Conservation (phyloP, 2,113 vertebrate genomes). For the Gopherus evgoodei region DNA sequence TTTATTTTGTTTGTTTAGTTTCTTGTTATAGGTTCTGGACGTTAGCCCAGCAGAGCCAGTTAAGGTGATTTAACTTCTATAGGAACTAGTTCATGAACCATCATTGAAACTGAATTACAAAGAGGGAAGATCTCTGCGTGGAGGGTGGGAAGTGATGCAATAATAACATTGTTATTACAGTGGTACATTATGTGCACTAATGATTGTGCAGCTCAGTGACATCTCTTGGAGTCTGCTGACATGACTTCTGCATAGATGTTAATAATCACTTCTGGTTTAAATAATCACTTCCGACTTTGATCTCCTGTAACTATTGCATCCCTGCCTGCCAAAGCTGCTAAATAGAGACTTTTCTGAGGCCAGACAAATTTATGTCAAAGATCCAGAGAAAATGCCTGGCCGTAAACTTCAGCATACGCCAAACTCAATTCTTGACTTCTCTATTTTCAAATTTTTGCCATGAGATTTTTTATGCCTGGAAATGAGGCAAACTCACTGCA, state of each 20-base stretch:
- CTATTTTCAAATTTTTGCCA: constrained; percentile 18
- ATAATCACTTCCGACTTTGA: constrained; percentile 16
- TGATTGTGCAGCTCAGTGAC: background rate
- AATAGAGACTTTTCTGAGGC: constrained; percentile 4
- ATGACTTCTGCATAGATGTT: background rate
- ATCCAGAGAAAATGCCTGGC: constrained; percentile 9
- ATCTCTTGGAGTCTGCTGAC: constrained; percentile 4
- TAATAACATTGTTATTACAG: background rate
- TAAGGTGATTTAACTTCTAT: background rate
- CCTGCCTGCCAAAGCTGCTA: background rate
- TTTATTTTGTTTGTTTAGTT: background rate
- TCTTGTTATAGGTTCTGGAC: background rate
- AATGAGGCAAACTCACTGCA: constrained; percentile 31
- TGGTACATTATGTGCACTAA: background rate
- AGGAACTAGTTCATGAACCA: background rate
- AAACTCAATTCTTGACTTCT: constrained; percentile 3
- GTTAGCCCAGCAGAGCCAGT: background rate
- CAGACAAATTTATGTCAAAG: background rate
- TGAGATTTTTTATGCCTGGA: constrained; percentile 49
- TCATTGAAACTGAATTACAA: background rate
- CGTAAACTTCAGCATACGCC: background rate
- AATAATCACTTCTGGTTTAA: constrained; percentile 12
- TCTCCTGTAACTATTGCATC: background rate
- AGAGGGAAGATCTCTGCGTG: rapidly evolving
- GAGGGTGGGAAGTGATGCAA: background rate